These are phyloP conservation scores for Streblospio benedicti DNA, from an alignment of 1,140 invertebrate species.

Conservation along the genomic window DNA sequence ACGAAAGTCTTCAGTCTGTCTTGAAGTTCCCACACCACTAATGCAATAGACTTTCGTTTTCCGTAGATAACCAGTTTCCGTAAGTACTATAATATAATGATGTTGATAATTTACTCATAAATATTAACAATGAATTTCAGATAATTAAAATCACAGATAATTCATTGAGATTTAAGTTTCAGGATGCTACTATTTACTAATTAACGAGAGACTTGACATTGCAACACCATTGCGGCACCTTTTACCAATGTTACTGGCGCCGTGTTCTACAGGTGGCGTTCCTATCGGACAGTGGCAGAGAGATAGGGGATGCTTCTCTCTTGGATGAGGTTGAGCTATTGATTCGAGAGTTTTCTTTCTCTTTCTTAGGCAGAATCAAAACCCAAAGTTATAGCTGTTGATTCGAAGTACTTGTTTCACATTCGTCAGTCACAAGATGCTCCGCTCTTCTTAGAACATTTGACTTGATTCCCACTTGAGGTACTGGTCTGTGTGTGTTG, in stretches of 20 bases:
- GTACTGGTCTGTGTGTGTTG: too few relatives aligned
- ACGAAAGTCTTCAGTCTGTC: not conserved
- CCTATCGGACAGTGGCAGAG: too few relatives aligned
- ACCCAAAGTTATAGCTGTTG: too few relatives aligned
- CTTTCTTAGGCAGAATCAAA: too few relatives aligned
- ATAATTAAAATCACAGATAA: not conserved
- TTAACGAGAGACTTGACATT: not conserved
- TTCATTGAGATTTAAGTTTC: not conserved
- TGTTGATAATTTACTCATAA: not conserved
- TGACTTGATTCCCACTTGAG: too few relatives aligned
- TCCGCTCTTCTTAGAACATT: too few relatives aligned
- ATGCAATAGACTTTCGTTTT: not conserved
- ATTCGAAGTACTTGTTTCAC: too few relatives aligned
- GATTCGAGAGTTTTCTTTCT: too few relatives aligned
- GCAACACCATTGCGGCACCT: not conserved
- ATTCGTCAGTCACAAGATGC: too few relatives aligned
- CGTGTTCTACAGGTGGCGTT: too few relatives aligned
- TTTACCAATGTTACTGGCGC: not conserved
- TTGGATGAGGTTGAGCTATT: too few relatives aligned
- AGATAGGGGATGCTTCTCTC: too few relatives aligned
- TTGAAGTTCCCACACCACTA: conserved; percentile 1
- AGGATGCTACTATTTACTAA: not conserved
- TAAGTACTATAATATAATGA: not conserved
- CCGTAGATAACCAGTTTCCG: not conserved
- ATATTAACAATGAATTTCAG: not conserved